These are phyloP conservation scores for Mastacembelus armatus DNA, from an alignment of 2,797 vertebrate genomes.

Conservation along the genomic window DNA sequence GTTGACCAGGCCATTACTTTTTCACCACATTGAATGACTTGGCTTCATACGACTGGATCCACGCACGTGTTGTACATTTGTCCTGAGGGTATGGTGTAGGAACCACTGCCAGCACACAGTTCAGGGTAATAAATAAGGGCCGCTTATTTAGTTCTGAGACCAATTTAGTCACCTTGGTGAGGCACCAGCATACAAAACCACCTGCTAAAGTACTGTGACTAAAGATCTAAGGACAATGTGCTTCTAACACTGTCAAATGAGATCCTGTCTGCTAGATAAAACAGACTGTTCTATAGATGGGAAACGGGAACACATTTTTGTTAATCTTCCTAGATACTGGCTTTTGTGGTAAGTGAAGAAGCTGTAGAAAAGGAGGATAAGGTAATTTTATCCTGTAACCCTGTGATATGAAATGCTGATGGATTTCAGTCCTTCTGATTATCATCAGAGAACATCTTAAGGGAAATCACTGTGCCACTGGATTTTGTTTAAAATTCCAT, in stretches of 20 bases:
- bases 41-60: constrained; percentile 25
- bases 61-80: constrained; percentile 38
- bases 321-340: constrained; percentile 15
- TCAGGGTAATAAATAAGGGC: constrained; percentile 23
- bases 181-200: constrained; percentile 45
- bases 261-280: constrained; percentile 60
- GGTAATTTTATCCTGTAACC: constrained; percentile 25
- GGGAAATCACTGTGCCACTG: constrained; percentile 10
- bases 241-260: constrained; percentile 61
- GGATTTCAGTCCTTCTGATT: constrained; percentile 47
- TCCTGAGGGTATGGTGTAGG: constrained; percentile 37
- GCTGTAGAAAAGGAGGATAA: constrained; percentile 10
- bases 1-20: constrained; percentile 31
- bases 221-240: constrained; percentile 29
- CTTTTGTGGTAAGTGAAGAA: constrained; percentile 32
- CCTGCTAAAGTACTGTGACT: constrained; percentile 36
- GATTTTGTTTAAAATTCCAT: constrained; percentile 3
- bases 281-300: constrained; percentile 32
- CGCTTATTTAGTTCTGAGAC: constrained; percentile 47
- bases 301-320: constrained; percentile 27
- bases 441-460: constrained; percentile 27
- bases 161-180: constrained; percentile 62
- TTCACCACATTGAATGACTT: constrained; percentile 1
- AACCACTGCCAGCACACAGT: constrained; percentile 23
- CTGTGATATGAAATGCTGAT: constrained; percentile 14